phyloP scores from a whole-genome alignment of 2,113 vertebrate species.

The Scartelaos histophorus region DNA sequence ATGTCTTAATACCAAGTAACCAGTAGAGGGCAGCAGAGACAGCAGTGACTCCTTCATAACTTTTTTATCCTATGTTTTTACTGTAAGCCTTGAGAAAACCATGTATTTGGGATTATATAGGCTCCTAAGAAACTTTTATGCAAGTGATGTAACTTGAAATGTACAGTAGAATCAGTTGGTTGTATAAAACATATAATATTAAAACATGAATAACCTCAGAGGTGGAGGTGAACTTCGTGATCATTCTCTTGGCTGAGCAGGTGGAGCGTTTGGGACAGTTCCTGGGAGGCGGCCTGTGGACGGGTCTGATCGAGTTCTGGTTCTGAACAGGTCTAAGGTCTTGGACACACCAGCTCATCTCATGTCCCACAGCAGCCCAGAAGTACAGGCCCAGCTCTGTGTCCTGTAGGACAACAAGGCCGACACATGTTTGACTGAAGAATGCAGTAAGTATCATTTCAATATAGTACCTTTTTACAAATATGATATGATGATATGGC shows the following conservation, averaged over 20 bases:
- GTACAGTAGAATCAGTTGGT: no score
- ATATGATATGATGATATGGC: no score
- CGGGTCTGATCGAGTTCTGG: constrained; percentile 22
- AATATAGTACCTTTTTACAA: no score
- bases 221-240: constrained; percentile 66
- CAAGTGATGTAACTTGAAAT: no score
- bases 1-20: no score
- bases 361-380: constrained; percentile 29
- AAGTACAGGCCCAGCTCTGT: constrained; percentile 46
- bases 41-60: neutral
- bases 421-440: constrained; percentile 16
- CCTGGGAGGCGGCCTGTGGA: constrained; percentile 11
- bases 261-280: constrained; percentile 44
- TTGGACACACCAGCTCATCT: constrained; percentile 41
- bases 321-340: constrained; percentile 22
- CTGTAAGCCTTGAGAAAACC: neutral
- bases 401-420: constrained; percentile 56
- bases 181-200: no score
- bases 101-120: no score
- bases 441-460: no score
- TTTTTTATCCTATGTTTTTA: neutral
- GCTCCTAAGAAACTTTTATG: no score
- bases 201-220: constrained; percentile 59
- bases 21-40: neutral
- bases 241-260: constrained; percentile 34